Conservation (phyloP, 2,113 vertebrate genomes). For the Phrynosoma platyrhinos region DNA sequence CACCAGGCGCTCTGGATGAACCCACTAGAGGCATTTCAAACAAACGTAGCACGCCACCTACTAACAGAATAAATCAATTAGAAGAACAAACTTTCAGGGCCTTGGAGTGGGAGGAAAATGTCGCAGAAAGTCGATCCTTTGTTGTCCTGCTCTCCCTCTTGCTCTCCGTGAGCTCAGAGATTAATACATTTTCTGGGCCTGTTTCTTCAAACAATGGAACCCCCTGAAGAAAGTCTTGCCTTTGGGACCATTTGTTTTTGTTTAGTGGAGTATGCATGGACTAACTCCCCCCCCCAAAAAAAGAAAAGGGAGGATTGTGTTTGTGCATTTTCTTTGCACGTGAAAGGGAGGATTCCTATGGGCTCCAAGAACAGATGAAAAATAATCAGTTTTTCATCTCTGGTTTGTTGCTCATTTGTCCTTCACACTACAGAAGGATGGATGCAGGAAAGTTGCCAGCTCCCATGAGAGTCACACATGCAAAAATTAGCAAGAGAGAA, state of each 20-base stretch:
- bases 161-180: background rate
- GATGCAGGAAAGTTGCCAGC: background rate
- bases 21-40: constrained; percentile 38
- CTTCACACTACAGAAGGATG: background rate
- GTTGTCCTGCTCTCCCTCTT: background rate
- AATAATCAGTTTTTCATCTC: background rate
- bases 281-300: background rate
- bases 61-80: constrained; percentile 21
- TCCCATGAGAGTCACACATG: background rate
- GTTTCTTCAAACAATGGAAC: background rate
- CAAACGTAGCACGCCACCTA: constrained; percentile 23
- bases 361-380: constrained; percentile 30
- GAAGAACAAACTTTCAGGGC: constrained; percentile 4
- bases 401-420: background rate
- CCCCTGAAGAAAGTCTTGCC: background rate
- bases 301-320: constrained; percentile 6
- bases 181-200: constrained; percentile 32
- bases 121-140: constrained; percentile 13
- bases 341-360: constrained; percentile 2
- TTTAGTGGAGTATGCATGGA: constrained; percentile 3
- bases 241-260: constrained; percentile 14
- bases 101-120: background rate
- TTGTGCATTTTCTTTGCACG: constrained; percentile 32
- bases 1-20: constrained; percentile 35
- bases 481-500: background rate